These are phyloP conservation scores for Antennarius maculatus DNA, from an alignment of 2,797 vertebrate species.

Conservation along the genomic window DNA sequence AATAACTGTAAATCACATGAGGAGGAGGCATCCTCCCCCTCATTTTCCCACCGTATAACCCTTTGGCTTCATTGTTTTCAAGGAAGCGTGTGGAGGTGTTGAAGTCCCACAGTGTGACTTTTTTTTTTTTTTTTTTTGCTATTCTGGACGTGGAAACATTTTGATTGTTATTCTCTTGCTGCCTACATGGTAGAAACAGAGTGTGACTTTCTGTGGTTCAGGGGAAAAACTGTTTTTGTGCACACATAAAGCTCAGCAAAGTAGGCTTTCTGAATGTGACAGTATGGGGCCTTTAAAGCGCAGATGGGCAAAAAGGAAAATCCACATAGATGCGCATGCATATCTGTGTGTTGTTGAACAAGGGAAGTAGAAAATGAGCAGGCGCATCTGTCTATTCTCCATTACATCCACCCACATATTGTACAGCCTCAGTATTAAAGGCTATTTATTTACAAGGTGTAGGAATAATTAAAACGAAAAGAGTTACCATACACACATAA, in stretches of 20 bases:
- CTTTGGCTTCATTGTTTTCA: conserved; percentile 56
- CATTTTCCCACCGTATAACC: conserved; percentile 48
- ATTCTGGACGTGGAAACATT: conserved; percentile 36
- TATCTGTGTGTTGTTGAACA: conserved; percentile 26
- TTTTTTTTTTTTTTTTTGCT: conserved; percentile 6
- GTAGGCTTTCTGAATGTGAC: conserved; percentile 61
- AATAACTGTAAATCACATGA: conserved; percentile 41
- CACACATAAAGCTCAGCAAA: conserved; percentile 45
- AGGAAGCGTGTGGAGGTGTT: conserved; percentile 48
- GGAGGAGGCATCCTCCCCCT: conserved; percentile 28
- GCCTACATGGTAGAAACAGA: conserved; percentile 36
- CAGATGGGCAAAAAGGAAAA: conserved; percentile 36
- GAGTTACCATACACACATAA: conserved; percentile 30
- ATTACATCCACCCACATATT: not conserved
- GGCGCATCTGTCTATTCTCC: not conserved
- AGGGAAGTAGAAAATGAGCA: conserved; percentile 6
- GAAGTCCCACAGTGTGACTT: conserved; percentile 34
- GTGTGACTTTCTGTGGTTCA: conserved; percentile 46
- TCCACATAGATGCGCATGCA: conserved; percentile 50
- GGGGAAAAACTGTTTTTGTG: conserved; percentile 28
- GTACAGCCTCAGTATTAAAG: conserved; percentile 8
- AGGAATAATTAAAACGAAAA: conserved; percentile 44
- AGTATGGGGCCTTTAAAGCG: conserved; percentile 58
- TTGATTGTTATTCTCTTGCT: conserved; percentile 39
- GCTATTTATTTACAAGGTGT: conserved; percentile 39